Base-by-base conservation (phyloP, 1,140 invertebrate genomes). In the Ips typographus region DNA sequence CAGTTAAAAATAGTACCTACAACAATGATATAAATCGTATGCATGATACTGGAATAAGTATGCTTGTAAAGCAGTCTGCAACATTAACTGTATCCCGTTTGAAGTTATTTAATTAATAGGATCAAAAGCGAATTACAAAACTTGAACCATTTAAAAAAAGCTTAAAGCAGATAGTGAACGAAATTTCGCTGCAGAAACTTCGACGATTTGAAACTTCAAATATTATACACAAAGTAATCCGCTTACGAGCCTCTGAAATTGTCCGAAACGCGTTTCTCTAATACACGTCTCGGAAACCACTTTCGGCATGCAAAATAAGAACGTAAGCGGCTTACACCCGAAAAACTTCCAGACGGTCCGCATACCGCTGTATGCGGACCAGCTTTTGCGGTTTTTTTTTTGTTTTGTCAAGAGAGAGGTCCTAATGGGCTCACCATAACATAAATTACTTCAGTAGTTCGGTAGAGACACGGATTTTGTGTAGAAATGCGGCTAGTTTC, bases 241-340 rank as follows among this genome's bases (percentile, higher is more conserved):
- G 8, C 53, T 55, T 55, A 55, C 8, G 6, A 55, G 8, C 37
- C 7, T n/a, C 37, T 5, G 1, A 55, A 55, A 55, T 55, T 2
- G 53, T 55, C 53, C 37, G 53, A 38, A 55, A 55, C 53, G 37
- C 37, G 53, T 55, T 6, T 47, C 1, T 55, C 37, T 55, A 55
- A 55, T 2, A 38, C 53, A 5, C 53, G 6, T 55, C 53, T 55
- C 8, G 8, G 37, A 55, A 55, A 55, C 8, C 8, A 6, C 53
- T 59, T 59, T 59, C 7, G 39, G 57, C 52, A 59, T 59, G 57
- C 57, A 59, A 59, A 59, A 41, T 59, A 59, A 59, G 57, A 59
- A 40, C 40, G 8, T 59, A 59, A 59, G 39, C 57, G 57, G 57
- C 57, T 59, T 59, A 40, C 7, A 22, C 44, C 44, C 44, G 57